Percentiles rank a stretch among this genome's conserved stretches.
Evolutionary conservation across 2,113 vertebrate genomes (phyloP).

Genomic region (Charadrius vociferus): DNA sequence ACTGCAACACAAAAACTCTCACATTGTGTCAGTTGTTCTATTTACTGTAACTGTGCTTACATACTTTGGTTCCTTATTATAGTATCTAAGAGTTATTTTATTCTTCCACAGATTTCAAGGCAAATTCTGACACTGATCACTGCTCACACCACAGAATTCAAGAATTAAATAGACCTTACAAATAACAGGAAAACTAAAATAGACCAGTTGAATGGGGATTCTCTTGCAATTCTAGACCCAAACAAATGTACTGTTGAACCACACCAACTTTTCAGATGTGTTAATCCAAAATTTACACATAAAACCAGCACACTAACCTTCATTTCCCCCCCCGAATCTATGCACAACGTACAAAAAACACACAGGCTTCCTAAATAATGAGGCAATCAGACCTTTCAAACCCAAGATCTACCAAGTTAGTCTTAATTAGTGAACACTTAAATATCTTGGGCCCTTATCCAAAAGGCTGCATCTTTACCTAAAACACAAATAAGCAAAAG

Average conservation of each 20-base stretch:
- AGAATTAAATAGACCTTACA: neutral
- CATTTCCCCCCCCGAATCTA: neutral
- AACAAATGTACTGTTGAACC: neutral
- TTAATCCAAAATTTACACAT: neutral
- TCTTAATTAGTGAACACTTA: neutral
- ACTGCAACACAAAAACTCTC: neutral
- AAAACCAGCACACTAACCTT: neutral
- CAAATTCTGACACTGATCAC: neutral
- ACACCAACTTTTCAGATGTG: neutral
- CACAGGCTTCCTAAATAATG: neutral
- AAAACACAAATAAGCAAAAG: neutral
- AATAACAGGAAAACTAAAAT: neutral
- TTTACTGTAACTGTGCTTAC: neutral
- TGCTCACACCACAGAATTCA: neutral
- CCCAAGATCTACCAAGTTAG: neutral
- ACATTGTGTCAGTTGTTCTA: rapidly evolving
- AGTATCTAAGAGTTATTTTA: neutral
- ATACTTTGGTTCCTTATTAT: neutral
- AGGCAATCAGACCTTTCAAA: neutral
- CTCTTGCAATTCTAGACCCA: neutral
- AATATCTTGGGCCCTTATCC: neutral
- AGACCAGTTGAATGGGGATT: neutral
- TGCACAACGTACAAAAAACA: rapidly evolving
- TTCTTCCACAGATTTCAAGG: neutral
- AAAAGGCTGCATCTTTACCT: neutral